phyloP scores from a whole-genome alignment of 64 coral and sea anemone species.

The Actinia tenebrosa region DNA sequence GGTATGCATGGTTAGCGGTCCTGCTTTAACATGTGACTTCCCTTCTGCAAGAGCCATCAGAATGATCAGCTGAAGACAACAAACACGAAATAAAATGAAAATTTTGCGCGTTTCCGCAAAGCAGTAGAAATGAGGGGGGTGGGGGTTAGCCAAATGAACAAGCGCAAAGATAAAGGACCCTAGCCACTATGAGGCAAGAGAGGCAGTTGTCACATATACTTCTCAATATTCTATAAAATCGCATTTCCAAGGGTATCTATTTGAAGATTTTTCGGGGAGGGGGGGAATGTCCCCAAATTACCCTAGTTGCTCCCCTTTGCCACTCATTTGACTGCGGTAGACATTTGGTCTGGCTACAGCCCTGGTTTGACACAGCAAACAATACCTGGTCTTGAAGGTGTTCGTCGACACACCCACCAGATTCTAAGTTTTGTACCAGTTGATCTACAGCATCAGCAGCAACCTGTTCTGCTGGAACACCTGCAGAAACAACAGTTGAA shows the following conservation, averaged over 20 bases:
- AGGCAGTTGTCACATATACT: not conserved
- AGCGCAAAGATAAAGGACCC: too few species aligned
- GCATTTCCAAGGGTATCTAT: too few species aligned
- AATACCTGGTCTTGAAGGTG: constrained; percentile 89
- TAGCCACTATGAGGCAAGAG: too few species aligned
- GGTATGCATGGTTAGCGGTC: constrained; percentile 97
- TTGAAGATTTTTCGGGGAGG: too few species aligned
- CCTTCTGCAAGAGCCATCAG: constrained; percentile 89
- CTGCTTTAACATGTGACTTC: constrained; percentile 71
- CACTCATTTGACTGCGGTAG: too few species aligned
- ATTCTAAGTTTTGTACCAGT: constrained; percentile 48
- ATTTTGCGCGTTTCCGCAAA: not conserved
- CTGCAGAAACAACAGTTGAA: constrained; percentile 6
- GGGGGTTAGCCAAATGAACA: too few species aligned
- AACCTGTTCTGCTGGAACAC: constrained; percentile 76
- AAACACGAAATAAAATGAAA: not conserved
- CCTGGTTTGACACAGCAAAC: not conserved
- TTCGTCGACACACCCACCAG: constrained; percentile 78
- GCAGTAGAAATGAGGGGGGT: not conserved
- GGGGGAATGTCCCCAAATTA: too few species aligned
- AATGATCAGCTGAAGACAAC: constrained; percentile 69
- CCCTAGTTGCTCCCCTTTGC: too few species aligned
- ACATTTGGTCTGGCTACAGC: too few species aligned
- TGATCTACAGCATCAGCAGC: constrained; percentile 77
- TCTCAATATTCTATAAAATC: too few species aligned